phyloP scores from a whole-genome alignment of 2,888 invertebrate genomes.

The Nemoura dubitans region DNA sequence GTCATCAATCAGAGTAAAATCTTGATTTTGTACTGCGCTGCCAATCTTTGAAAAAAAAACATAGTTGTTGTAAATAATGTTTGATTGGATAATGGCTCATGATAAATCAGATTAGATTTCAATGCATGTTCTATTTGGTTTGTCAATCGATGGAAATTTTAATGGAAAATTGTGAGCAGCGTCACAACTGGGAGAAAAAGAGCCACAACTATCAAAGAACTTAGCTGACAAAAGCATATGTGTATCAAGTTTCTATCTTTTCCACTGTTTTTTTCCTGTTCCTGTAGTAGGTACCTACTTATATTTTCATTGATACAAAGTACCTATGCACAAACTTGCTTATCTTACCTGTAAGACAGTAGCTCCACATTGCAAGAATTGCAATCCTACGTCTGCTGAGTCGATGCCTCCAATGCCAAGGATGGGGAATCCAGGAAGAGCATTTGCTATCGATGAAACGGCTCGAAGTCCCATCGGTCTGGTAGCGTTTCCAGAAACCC shows the following conservation, averaged over 20 bases:
- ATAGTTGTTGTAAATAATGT: too few species aligned
- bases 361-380: conserved; percentile 94
- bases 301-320: background rate
- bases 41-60: conserved; percentile 71
- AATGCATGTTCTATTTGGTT: too few species aligned
- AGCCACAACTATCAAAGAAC: too few species aligned
- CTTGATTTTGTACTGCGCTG: conserved; percentile 98
- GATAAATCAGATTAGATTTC: too few species aligned
- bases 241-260: too few species aligned
- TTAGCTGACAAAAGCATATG: too few species aligned
- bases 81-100: too few species aligned
- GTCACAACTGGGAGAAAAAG: too few species aligned
- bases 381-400: conserved; percentile 93
- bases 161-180: too few species aligned
- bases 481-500: conserved; percentile 93
- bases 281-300: too few species aligned
- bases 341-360: conserved; percentile 82
- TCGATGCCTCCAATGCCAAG: conserved; percentile 97
- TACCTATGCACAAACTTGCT: background rate
- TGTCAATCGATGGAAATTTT: too few species aligned
- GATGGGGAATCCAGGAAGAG: conserved; percentile 88
- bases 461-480: conserved; percentile 93
- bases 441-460: conserved; percentile 86
- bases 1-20: conserved; percentile 96
- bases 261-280: too few species aligned